These are phyloP conservation scores for Apis florea DNA, from an alignment of 1,140 invertebrate genomes.

Conservation along the genomic window DNA sequence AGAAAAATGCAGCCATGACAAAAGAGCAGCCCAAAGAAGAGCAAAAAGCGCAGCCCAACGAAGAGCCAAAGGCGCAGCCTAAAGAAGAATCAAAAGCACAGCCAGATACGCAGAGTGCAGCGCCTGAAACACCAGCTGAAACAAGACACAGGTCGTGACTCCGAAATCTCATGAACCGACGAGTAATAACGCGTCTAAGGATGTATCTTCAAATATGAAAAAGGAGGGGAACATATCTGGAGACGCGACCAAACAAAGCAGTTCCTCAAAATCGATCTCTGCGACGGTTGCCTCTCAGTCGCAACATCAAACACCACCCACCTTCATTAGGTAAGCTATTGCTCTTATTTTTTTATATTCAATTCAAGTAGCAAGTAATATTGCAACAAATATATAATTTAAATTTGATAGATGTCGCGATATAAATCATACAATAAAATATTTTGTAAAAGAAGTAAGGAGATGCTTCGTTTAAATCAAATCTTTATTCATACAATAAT, in stretches of 20 bases:
- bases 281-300: constrained; percentile 64
- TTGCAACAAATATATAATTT: background rate
- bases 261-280: constrained; percentile 67
- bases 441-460: background rate
- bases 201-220: background rate
- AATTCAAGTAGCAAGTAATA: background rate
- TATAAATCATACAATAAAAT: no score
- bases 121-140: background rate
- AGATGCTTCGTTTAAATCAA: no score
- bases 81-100: constrained; percentile 7
- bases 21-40: constrained; percentile 17
- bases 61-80: background rate
- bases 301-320: constrained; percentile 61
- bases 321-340: constrained; percentile 72
- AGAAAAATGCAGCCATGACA: constrained; percentile 48
- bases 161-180: constrained; percentile 15
- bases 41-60: constrained; percentile 12
- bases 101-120: background rate
- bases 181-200: background rate
- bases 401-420: background rate
- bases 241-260: constrained; percentile 37
- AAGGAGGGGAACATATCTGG: constrained; percentile 8
- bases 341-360: background rate
- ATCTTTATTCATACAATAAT: no score
- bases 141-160: background rate